Base-by-base conservation (phyloP, 1,140 invertebrate genomes). In the Trypoxylus dichotomus region DNA sequence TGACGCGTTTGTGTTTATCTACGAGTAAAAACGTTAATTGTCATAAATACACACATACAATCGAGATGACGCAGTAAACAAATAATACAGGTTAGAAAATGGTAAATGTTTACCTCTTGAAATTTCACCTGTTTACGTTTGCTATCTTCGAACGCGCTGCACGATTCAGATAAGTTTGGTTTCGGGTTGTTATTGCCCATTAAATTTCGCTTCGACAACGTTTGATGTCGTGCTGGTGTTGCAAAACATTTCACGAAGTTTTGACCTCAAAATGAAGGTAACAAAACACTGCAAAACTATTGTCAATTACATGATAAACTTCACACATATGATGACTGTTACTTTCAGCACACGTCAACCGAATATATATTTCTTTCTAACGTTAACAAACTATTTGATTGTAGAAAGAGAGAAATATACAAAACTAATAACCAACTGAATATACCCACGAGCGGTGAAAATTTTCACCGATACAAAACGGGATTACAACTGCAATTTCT, bases 131-230 rank as follows among this genome's bases (percentile, higher is more conserved):
- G 63, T 58, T 29, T 72, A 8, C 32, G 29, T 27, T 71, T 78
- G 29, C 74, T 19, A 10, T 60, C 43, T 24, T 25, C 74, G 47
- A n/a, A 24, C n/a, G 29, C 42, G 71, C 37, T 77, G n/a, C 63
- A 29, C 47, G 43, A 74, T 42, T 41, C 58, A 63, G 43, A n/a
- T 47, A 27, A 8, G 2, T 68, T 74, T 27, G 29, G 72, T 73
- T 54, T 75, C 47, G 27, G 54, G 41, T 78, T 74, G 29, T 73
- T 75, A 75, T 78, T 78, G 72, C 77, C 77, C 77, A 78, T 78
- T 54, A 75, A 75, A 75, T 75, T 75, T 75, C 74, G 32, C 19
- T 74, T 32, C 72, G 29, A 74, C 72, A 37, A 15, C 32, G 41
- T 74, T 74, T 74, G 41, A 74, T 41, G 41, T 42, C 19, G 41